Evolutionary conservation across 2,888 invertebrate species (phyloP), one percentile per base, ranked within the genome.

Genomic region (Cenopis cana): DNA sequence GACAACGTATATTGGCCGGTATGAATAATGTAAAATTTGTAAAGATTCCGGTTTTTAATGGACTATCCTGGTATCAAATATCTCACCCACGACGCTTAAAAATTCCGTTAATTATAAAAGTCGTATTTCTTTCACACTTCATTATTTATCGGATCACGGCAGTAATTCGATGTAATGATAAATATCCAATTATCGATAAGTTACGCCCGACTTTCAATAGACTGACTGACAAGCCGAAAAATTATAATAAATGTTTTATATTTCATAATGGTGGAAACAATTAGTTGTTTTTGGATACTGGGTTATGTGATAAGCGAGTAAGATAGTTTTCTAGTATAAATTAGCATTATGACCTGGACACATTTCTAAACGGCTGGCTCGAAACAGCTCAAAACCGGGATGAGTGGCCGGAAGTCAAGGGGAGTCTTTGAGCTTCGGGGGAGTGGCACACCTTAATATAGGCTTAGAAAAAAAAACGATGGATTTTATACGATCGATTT

Each of bases 181-280:
- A 71, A 71, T 89, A 86, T 86, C 87, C 90, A 91, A 92, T 93
- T 90, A 91, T 77, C 85, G 87, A 93, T 92, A 88, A 89, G 91
- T 86, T 85, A 91, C 91, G 92, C 91, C 89, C 90, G 89, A 86
- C 83, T 90, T 91, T 88, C 90, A 89, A 93, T 91, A 85, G 91
- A 90, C 83, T 74, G 82, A 85, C 89, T 90, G 91, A 91, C 91
- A 91, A 86, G 86, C 87, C 87, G 88, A 91, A 89, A 86, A 89
- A 89, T 89, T 88, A 88, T 89, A 88, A 90, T 89, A 89, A 90
- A 89, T 91, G 89, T 88, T 89, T 85, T 81, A 88, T 86, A 86
- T 89, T 89, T 86, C 83, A 86, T 85, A 83, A 78, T 80, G 83
- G 78, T 85, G 85, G 88, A 89, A 91, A 90, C 89, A 91, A 91